Conservation (phyloP, 1,140 invertebrate genomes). For the Drosophila navojoa region DNA sequence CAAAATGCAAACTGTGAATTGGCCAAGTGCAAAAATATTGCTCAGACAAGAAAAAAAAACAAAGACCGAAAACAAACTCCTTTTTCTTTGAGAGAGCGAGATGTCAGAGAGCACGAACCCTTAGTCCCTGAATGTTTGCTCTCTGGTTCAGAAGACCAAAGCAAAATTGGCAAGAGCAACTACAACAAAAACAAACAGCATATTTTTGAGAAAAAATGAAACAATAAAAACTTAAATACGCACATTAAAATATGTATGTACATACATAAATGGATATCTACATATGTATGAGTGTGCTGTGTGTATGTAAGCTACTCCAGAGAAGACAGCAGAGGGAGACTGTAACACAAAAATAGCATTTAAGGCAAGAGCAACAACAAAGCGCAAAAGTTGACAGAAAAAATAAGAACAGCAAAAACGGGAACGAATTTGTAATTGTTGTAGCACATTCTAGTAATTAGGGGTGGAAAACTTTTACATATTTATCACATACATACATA, state of each 20-base stretch:
- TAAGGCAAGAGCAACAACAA: conserved; percentile 28
- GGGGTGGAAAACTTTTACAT: conserved; percentile 50
- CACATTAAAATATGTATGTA: too few relatives aligned
- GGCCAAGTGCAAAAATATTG: conserved; percentile 17
- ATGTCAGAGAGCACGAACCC: conserved; percentile 3
- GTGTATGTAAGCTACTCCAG: conserved; percentile 4
- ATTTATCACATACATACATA: conserved; percentile 14
- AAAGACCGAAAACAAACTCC: conserved; percentile 19
- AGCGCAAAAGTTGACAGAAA: conserved; percentile 33
- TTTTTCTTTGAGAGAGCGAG: conserved; percentile 10
- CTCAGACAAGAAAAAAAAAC: conserved; percentile 19
- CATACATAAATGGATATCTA: too few relatives aligned
- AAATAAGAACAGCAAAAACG: conserved; percentile 10
- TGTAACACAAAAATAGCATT: conserved; percentile 55
- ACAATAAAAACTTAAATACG: conserved; percentile 32
- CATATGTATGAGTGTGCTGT: not conserved
- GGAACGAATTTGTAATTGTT: conserved; percentile 22
- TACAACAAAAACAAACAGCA: conserved; percentile 23
- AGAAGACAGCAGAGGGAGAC: conserved; percentile 45
- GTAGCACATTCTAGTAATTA: conserved; percentile 40
- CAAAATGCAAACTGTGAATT: conserved; percentile 2
- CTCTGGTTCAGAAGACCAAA: conserved; percentile 18
- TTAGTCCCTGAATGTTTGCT: conserved; percentile 10
- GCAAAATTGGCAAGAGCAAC: conserved; percentile 34
- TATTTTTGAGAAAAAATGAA: conserved; percentile 50